Evolutionary conservation across 2,888 invertebrate genomes (phyloP), one percentile per base, ranked within the genome.

Genomic region (Platycheirus rosarum): DNA sequence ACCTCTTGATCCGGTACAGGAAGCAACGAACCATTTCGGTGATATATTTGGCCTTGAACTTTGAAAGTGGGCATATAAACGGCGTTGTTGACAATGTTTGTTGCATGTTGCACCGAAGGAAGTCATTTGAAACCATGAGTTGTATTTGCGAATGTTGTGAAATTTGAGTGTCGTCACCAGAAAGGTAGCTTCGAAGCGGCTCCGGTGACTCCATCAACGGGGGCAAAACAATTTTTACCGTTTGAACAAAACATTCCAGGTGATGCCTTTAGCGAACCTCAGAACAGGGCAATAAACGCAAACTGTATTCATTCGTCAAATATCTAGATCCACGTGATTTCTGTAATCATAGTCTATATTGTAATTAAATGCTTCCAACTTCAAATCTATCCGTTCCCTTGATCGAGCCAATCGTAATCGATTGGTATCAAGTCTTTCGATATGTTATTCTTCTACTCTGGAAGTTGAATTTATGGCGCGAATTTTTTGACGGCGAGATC

Each of bases 221-320:
- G 89, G 86, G 86, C 85, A 85, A 84, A 86, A 82, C 85, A 89
- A 86, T 87, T 87, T n/a, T 87, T 79, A 89, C 87, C 88, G 90
- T 89, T 76, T 89, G 48, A 11, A 11, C 48, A 23, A n/a, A 20
- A n/a, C 20, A 48, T n/a, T n/a, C n/a, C n/a, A n/a, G n/a, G n/a
- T n/a, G n/a, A n/a, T n/a, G n/a, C n/a, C n/a, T n/a, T n/a, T n/a
- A n/a, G n/a, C n/a, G n/a, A n/a, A n/a, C n/a, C n/a, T n/a, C n/a
- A n/a, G n/a, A n/a, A n/a, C n/a, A n/a, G n/a, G n/a, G n/a, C n/a
- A n/a, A n/a, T n/a, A n/a, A n/a, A n/a, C n/a, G n/a, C n/a, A n/a
- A n/a, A n/a, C n/a, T n/a, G n/a, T n/a, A n/a, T n/a, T n/a, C n/a
- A n/a, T n/a, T n/a, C n/a, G n/a, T n/a, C n/a, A n/a, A n/a, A n/a